Conservation (phyloP, 1,140 invertebrate species). For the Drosophila parabipectinata region DNA sequence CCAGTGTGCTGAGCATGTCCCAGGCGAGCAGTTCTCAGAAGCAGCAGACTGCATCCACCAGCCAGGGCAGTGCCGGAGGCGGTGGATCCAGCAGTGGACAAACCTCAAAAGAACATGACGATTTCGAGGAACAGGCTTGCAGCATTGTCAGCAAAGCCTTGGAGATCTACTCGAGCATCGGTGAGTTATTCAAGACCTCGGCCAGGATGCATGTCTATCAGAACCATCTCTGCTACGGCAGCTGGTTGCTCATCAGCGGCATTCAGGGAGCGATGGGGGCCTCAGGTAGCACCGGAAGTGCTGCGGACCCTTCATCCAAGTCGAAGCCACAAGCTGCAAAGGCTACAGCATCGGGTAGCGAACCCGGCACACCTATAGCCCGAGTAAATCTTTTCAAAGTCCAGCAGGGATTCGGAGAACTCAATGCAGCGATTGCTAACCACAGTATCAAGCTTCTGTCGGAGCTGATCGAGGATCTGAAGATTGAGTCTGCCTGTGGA, state of each 20-base stretch:
- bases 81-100: conserved; percentile 28
- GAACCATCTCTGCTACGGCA: conserved; percentile 94
- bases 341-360: conserved; percentile 8
- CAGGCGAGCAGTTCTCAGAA: conserved; percentile 71
- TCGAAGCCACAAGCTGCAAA: conserved; percentile 27
- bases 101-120: conserved; percentile 66
- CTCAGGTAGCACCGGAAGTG: conserved; percentile 59
- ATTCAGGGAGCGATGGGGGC: conserved; percentile 88
- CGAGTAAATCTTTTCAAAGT: conserved; percentile 83
- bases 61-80: conserved; percentile 34
- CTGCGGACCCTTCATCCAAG: conserved; percentile 23
- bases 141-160: conserved; percentile 87
- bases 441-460: conserved; percentile 89
- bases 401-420: conserved; percentile 92
- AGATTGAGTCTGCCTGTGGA: conserved; percentile 87
- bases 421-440: conserved; percentile 91
- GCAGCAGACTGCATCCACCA: conserved; percentile 53
- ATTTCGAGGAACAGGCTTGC: conserved; percentile 76
- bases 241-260: conserved; percentile 93
- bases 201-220: conserved; percentile 94
- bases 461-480: conserved; percentile 88
- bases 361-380: conserved; percentile 74
- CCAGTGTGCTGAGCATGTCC: conserved; percentile 85
- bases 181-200: conserved; percentile 91
- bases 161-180: conserved; percentile 93